Conservation (phyloP, 2,113 vertebrate genomes). For the Salvelinus sp. region DNA sequence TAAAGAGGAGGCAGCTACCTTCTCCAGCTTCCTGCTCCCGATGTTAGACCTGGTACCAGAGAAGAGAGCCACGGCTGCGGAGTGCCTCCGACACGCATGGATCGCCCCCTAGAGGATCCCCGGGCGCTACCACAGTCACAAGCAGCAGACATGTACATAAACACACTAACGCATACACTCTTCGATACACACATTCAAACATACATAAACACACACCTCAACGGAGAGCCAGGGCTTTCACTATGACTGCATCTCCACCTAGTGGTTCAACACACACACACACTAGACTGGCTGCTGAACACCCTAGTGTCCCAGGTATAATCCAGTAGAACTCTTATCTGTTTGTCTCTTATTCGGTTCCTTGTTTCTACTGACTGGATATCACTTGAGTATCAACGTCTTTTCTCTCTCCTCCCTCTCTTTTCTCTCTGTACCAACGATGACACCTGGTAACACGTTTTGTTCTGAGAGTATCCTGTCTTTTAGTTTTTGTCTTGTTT, state of each 20-base stretch:
- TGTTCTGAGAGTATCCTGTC: background rate
- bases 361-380: constrained; percentile 38
- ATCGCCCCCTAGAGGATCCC: constrained; percentile 76
- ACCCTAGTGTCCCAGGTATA: constrained; percentile 11
- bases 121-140: background rate
- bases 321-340: constrained; percentile 25
- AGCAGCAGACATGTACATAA: constrained; percentile 7
- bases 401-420: background rate
- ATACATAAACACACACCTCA: background rate
- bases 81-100: constrained; percentile 94
- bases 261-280: constrained; percentile 8
- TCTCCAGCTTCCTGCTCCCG: constrained; percentile 92
- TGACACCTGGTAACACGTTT: background rate
- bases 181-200: background rate
- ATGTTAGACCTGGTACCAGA: constrained; percentile 96
- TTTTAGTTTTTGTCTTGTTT: background rate
- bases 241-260: constrained; percentile 30
- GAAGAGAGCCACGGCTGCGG: constrained; percentile 89
- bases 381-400: constrained; percentile 27
- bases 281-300: too few relatives aligned
- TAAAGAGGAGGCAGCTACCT: constrained; percentile 87
- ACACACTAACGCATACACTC: background rate
- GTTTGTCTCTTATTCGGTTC: constrained; percentile 40
- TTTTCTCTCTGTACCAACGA: background rate
- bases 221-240: constrained; percentile 33